phyloP scores from a whole-genome alignment of 2,888 invertebrate genomes.

The Onthophagus sagittarius region DNA sequence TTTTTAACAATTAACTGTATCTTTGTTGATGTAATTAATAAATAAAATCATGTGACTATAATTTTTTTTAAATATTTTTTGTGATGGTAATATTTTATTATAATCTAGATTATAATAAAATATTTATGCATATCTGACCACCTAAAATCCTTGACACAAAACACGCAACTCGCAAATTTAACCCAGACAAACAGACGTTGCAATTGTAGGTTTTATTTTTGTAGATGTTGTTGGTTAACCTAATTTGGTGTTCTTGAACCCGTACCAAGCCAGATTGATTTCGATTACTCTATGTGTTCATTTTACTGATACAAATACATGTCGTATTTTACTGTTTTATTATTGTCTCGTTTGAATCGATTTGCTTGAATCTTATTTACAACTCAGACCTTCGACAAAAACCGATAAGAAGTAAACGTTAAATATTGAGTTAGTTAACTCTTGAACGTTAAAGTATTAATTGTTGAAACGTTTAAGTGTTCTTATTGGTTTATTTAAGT shows the following conservation, averaged over 20 bases:
- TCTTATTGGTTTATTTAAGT: background rate
- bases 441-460: too few species aligned
- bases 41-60: background rate
- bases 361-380: background rate
- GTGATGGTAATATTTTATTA: background rate
- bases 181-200: background rate
- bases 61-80: background rate
- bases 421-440: too few species aligned
- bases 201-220: background rate
- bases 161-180: background rate
- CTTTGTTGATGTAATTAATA: background rate
- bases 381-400: background rate
- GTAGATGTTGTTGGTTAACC: background rate
- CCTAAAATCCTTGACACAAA: background rate
- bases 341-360: background rate
- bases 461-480: background rate
- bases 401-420: background rate
- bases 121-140: background rate
- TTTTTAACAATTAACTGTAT: background rate
- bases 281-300: background rate
- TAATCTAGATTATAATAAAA: background rate
- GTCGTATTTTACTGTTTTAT: background rate
- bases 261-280: background rate
- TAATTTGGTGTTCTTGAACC: background rate
- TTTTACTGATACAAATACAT: background rate